These are phyloP conservation scores for Schizotus pectinicornis DNA, from an alignment of 2,888 invertebrate genomes.

Conservation along the genomic window DNA sequence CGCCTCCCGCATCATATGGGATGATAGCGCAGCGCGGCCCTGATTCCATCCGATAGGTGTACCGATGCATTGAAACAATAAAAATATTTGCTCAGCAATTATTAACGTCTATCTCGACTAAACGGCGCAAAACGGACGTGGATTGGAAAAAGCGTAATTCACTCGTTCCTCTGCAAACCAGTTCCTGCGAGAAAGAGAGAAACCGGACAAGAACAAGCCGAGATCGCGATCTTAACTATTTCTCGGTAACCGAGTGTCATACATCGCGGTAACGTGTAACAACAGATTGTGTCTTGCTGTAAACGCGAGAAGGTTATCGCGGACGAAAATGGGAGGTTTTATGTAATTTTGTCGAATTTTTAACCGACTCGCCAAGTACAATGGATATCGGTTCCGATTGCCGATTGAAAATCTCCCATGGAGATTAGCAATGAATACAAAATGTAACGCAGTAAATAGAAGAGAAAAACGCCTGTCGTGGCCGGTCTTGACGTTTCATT, in stretches of 20 bases:
- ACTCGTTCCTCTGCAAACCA: slow-evolving; percentile 22
- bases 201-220: not conserved
- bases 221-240: slow-evolving; percentile 29
- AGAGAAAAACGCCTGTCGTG: slow-evolving; percentile 7
- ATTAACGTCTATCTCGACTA: slow-evolving; percentile 36
- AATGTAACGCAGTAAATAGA: slow-evolving; percentile 22
- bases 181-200: slow-evolving; percentile 15
- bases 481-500: slow-evolving; percentile 47
- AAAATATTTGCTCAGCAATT: slow-evolving; percentile 58
- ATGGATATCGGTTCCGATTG: slow-evolving; percentile 8
- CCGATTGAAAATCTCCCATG: slow-evolving; percentile 1
- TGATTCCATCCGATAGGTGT: slow-evolving; percentile 43
- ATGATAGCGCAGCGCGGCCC: slow-evolving; percentile 44
- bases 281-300: slow-evolving; percentile 20
- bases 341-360: slow-evolving; percentile 14
- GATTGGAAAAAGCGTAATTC: slow-evolving; percentile 18
- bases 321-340: slow-evolving; percentile 8
- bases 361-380: not conserved
- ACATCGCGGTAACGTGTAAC: slow-evolving; percentile 20
- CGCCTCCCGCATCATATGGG: slow-evolving; percentile 57
- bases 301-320: slow-evolving; percentile 12
- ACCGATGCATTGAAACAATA: slow-evolving; percentile 51
- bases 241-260: slow-evolving; percentile 27
- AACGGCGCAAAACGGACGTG: slow-evolving; percentile 27
- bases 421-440: slow-evolving; percentile 26